Conservation (phyloP, 2,888 invertebrate genomes). For the Dolichomitus sp. region DNA sequence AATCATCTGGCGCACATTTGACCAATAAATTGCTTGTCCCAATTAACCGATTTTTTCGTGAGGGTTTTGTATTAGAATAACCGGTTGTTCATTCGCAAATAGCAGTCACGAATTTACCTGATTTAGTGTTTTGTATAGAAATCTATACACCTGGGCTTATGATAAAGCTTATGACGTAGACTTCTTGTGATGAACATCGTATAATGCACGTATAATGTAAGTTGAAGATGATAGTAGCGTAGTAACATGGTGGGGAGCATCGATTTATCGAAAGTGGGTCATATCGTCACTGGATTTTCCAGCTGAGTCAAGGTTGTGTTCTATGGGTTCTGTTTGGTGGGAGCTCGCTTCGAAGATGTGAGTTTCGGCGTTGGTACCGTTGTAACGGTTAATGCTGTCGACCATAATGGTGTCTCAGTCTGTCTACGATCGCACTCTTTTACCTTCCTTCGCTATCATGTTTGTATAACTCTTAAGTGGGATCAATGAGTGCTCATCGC, state of each 20-base stretch:
- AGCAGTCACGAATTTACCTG: too few species aligned
- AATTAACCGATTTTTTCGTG: too few species aligned
- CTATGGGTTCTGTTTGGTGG: constrained; percentile 48
- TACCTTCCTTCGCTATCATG: not conserved
- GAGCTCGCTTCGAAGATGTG: not conserved
- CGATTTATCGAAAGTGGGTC: constrained; percentile 2
- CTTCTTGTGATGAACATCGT: not conserved
- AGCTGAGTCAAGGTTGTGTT: constrained; percentile 66
- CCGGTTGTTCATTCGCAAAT: too few species aligned
- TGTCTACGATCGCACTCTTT: constrained; percentile 6
- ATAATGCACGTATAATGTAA: not conserved
- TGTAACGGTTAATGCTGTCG: constrained; percentile 77
- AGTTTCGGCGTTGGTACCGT: constrained; percentile 64
- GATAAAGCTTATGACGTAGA: not conserved
- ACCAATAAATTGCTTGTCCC: too few species aligned
- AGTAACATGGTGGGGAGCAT: not conserved
- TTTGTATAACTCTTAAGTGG: constrained; percentile 61
- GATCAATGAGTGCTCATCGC: constrained; percentile 67
- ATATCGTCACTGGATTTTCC: constrained; percentile 1
- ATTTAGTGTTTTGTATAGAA: too few species aligned
- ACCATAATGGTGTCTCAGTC: constrained; percentile 71
- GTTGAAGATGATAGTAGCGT: not conserved
- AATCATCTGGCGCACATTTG: too few species aligned
- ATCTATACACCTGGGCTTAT: not conserved
- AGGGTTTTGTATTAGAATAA: too few species aligned